Percentiles rank a stretch among this genome's conserved stretches.
These are phyloP conservation scores for Acanthurus lineatus DNA, from an alignment of 2,797 vertebrate genomes.

Conservation along the genomic window DNA sequence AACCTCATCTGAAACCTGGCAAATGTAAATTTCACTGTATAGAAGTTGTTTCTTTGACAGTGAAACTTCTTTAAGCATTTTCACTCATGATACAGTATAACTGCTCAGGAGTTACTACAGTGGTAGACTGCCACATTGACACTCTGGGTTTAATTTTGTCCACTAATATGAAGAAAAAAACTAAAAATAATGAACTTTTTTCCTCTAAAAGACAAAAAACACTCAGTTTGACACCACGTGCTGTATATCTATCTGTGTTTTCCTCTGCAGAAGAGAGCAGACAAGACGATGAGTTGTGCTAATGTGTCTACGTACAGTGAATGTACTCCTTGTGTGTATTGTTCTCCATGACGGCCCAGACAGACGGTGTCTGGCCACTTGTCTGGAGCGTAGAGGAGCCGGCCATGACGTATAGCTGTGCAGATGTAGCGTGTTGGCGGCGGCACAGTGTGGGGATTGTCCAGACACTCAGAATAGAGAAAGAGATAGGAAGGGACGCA, in stretches of 20 bases:
- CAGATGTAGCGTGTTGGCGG: conserved; percentile 61
- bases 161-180: background rate
- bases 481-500: conserved; percentile 61
- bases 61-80: background rate
- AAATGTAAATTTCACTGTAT: conserved; percentile 10
- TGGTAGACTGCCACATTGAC: background rate
- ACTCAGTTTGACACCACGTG: background rate
- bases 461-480: conserved; percentile 43
- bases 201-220: background rate
- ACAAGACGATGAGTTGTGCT: conserved; percentile 32
- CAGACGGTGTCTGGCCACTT: conserved; percentile 74
- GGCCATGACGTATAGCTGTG: conserved; percentile 51
- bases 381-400: conserved; percentile 66
- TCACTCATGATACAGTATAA: background rate
- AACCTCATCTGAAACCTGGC: conserved; percentile 26
- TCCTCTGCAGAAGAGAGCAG: conserved; percentile 13
- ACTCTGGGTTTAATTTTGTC: background rate
- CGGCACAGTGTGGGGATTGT: conserved; percentile 62
- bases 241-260: background rate
- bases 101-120: background rate
- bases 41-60: background rate
- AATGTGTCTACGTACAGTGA: conserved; percentile 47
- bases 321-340: conserved; percentile 71
- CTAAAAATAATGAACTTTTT: background rate
- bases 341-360: conserved; percentile 69